These are phyloP conservation scores for Sminthurides aquaticus DNA, from an alignment of 2,888 invertebrate genomes.

Conservation along the genomic window DNA sequence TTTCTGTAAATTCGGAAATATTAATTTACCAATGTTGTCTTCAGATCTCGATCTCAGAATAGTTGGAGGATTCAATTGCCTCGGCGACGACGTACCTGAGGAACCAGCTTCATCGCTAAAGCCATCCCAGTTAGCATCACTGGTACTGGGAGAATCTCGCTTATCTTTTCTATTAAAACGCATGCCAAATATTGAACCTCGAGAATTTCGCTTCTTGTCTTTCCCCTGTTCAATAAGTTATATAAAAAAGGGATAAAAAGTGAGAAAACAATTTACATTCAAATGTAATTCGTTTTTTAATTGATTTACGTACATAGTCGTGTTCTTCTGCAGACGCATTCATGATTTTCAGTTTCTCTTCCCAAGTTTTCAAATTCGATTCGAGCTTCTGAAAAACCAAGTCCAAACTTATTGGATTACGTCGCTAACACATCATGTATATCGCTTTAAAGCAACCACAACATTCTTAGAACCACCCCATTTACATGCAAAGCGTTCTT, in stretches of 20 bases:
- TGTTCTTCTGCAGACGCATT: conserved; percentile 35
- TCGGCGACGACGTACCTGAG: conserved; percentile 30
- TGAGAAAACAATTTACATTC: conserved; percentile 6
- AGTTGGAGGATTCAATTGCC: no score
- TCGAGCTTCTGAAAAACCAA: conserved; percentile 62
- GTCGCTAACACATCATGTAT: conserved; percentile 1
- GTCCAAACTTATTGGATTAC: conserved; percentile 14
- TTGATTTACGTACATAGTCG: conserved; percentile 30
- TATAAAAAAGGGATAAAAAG: neutral
- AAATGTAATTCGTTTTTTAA: no score
- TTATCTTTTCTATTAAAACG: conserved; percentile 38
- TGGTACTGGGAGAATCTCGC: conserved; percentile 32
- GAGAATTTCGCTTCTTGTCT: conserved; percentile 42
- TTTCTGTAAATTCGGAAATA: conserved; percentile 24
- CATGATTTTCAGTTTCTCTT: conserved; percentile 62
- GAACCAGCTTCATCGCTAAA: conserved; percentile 39
- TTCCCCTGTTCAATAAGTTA: neutral
- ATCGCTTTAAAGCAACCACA: neutral
- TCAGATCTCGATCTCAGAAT: no score
- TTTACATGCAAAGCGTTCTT: no score
- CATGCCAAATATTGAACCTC: conserved; percentile 36
- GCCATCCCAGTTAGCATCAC: conserved; percentile 36
- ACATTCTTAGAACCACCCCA: neutral
- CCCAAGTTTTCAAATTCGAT: conserved; percentile 79
- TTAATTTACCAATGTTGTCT: no score